phyloP scores from a whole-genome alignment of 2,797 vertebrate genomes.

The Centroberyx gerrardi region DNA sequence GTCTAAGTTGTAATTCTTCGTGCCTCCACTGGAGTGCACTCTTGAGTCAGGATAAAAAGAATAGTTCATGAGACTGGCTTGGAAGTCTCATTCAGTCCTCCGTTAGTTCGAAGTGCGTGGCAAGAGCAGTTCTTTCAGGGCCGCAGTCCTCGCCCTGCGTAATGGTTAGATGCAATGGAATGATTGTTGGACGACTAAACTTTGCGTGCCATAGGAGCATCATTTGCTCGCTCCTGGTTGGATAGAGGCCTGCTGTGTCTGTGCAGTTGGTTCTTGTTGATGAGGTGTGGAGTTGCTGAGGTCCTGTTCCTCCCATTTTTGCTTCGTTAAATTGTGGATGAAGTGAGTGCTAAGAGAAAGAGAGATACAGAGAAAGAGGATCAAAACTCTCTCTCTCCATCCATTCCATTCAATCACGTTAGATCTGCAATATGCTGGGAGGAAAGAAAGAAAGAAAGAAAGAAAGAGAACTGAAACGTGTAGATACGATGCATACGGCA shows the following conservation, averaged over 20 bases:
- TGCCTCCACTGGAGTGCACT: constrained; percentile 58
- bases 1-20: constrained; percentile 29
- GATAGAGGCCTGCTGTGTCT: constrained; percentile 5
- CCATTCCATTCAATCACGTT: constrained; percentile 2
- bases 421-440: not conserved
- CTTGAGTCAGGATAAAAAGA: constrained; percentile 50
- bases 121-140: not conserved
- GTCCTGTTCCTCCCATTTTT: constrained; percentile 21
- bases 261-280: constrained; percentile 27
- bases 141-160: not conserved
- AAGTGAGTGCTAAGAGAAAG: constrained; percentile 31
- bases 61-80: constrained; percentile 37
- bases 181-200: not conserved
- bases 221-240: constrained; percentile 4
- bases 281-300: constrained; percentile 32
- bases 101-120: constrained; percentile 16
- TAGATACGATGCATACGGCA: no score
- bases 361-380: constrained; percentile 38
- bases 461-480: not conserved
- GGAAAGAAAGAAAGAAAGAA: not conserved
- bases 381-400: not conserved
- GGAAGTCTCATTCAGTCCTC: constrained; percentile 25
- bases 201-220: constrained; percentile 1
- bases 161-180: constrained; percentile 5
- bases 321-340: not conserved